Conservation (phyloP, 2,888 invertebrate genomes). For the Lasioglossum leucozonium region DNA sequence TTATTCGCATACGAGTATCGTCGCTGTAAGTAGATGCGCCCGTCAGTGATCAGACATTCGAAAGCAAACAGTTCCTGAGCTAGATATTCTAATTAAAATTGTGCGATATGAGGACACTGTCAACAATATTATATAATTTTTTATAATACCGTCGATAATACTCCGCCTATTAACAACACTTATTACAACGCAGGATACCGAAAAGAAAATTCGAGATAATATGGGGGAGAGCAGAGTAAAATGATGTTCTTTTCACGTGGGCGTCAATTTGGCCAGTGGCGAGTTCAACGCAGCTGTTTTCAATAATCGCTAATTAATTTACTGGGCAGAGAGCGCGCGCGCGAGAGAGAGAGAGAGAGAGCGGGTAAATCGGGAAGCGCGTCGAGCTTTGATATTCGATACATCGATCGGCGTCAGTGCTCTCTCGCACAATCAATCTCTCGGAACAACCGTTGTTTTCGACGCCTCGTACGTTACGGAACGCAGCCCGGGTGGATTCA, state of each 20-base stretch:
- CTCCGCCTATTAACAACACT: background rate
- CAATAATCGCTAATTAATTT: conserved; percentile 1
- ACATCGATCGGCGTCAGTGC: conserved; percentile 52
- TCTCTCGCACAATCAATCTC: conserved; percentile 75
- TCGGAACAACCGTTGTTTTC: conserved; percentile 76
- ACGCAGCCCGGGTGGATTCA: conserved; percentile 73
- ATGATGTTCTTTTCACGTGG: background rate
- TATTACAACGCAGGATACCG: background rate
- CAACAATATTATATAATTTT: no score
- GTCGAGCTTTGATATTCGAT: conserved; percentile 15
- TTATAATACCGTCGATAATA: background rate
- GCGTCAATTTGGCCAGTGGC: background rate
- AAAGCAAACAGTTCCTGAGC: background rate
- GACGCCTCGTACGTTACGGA: conserved; percentile 72
- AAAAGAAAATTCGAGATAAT: background rate
- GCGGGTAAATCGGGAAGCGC: background rate
- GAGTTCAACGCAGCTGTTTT: background rate
- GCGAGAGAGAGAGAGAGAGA: background rate
- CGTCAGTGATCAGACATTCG: background rate
- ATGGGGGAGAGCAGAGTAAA: background rate
- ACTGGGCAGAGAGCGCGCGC: background rate
- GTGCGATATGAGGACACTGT: background rate
- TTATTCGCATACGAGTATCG: no score
- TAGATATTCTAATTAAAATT: background rate
- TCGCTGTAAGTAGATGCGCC: background rate